These are phyloP conservation scores for Psammodynastes pulverulentus DNA, from an alignment of 2,113 vertebrate species.

Conservation along the genomic window DNA sequence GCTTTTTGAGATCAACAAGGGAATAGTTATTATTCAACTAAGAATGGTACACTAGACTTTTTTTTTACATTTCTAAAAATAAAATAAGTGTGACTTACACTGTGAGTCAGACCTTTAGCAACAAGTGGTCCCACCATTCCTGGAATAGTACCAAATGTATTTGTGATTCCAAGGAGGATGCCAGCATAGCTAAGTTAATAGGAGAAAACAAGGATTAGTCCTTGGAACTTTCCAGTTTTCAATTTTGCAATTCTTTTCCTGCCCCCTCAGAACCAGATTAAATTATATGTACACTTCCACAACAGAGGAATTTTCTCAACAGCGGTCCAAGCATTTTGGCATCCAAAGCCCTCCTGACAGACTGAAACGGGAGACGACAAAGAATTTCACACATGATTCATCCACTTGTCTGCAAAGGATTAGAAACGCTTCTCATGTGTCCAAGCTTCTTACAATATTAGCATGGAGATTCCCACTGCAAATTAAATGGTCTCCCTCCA, in stretches of 20 bases:
- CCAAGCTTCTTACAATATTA: background rate
- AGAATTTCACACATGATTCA: background rate
- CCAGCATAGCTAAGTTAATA: conserved; percentile 84
- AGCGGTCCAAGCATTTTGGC: background rate
- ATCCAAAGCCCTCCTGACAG: conserved; percentile 7
- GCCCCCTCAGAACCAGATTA: background rate
- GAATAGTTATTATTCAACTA: background rate
- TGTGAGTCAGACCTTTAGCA: conserved; percentile 81
- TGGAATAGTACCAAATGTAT: conserved; percentile 93
- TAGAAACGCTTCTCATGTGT: background rate
- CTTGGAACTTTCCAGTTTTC: background rate
- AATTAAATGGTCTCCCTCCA: background rate
- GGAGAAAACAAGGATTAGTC: background rate
- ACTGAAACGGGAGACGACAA: conserved; percentile 23
- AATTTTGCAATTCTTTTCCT: background rate
- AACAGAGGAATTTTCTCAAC: background rate
- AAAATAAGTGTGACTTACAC: conserved; percentile 75
- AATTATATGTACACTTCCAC: background rate
- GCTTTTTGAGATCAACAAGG: background rate
- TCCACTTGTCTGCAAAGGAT: background rate
- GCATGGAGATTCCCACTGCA: background rate
- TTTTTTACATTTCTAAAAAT: background rate
- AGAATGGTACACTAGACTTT: background rate
- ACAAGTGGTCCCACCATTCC: conserved; percentile 96
- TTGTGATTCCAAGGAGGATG: conserved; percentile 94